phyloP scores from a whole-genome alignment of 2,797 vertebrate species.

The Enteromius paludinosus region DNA sequence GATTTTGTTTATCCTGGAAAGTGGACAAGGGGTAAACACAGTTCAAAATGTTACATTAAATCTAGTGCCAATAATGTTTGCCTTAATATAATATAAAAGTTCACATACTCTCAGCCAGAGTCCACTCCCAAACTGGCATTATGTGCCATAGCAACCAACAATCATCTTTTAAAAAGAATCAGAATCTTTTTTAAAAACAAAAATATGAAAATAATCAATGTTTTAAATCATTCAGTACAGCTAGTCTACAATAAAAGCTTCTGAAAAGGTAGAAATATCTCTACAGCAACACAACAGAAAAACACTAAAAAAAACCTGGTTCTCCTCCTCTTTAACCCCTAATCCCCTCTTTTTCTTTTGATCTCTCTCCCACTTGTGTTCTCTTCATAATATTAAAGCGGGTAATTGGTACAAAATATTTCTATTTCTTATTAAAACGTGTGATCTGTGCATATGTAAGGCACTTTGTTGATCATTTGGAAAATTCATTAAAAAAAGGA shows the following conservation, averaged over 20 bases:
- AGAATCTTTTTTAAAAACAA: conserved; percentile 73
- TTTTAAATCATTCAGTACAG: conserved; percentile 74
- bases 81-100: conserved; percentile 90
- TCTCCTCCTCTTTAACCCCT: conserved; percentile 75
- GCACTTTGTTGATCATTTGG: conserved; percentile 88
- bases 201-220: conserved; percentile 66
- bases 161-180: conserved; percentile 79
- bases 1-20: conserved; percentile 40
- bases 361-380: conserved; percentile 66
- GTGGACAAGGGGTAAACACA: conserved; percentile 40
- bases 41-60: conserved; percentile 74
- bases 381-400: conserved; percentile 86
- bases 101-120: conserved; percentile 74
- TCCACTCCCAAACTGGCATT: conserved; percentile 72
- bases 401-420: conserved; percentile 89
- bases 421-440: conserved; percentile 87
- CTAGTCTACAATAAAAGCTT: conserved; percentile 69
- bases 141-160: conserved; percentile 84
- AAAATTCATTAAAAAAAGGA: conserved; percentile 66
- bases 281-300: conserved; percentile 68
- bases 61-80: conserved; percentile 95
- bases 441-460: conserved; percentile 85
- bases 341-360: conserved; percentile 59
- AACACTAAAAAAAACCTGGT: conserved; percentile 72
- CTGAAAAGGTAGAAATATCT: conserved; percentile 64